phyloP scores from a whole-genome alignment of 2,888 invertebrate species.

The Suillia variegata region DNA sequence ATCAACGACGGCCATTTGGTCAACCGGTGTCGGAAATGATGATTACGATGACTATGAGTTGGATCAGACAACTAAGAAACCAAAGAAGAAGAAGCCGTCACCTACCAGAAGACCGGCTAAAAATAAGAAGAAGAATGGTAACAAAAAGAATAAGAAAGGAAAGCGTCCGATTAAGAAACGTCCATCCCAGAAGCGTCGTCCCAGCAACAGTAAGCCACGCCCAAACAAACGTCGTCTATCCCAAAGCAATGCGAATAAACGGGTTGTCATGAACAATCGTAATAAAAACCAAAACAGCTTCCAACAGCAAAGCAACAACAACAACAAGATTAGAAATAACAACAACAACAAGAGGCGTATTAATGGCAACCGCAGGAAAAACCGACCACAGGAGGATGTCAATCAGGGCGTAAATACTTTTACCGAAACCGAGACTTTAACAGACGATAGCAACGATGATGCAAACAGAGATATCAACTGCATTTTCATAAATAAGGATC shows the following conservation, averaged over 20 bases:
- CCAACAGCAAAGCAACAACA: neutral
- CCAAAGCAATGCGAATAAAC: neutral
- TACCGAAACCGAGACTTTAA: constrained; percentile 23
- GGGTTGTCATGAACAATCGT: constrained; percentile 1
- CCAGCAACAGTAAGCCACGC: constrained; percentile 7
- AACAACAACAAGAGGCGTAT: constrained; percentile 25
- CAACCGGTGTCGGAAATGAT: constrained; percentile 33
- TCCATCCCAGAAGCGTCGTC: constrained; percentile 8
- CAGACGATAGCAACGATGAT: constrained; percentile 13
- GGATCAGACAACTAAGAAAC: constrained; percentile 18
- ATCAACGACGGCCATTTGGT: constrained; percentile 41
- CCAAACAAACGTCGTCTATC: neutral
- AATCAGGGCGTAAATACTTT: constrained; percentile 16
- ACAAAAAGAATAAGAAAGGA: constrained; percentile 14
- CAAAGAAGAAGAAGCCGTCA: constrained; percentile 11
- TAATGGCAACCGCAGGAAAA: constrained; percentile 14
- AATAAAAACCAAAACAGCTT: neutral
- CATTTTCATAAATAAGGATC: constrained; percentile 49
- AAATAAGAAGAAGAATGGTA: constrained; percentile 18
- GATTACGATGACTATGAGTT: constrained; percentile 21
- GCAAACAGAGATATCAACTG: constrained; percentile 39
- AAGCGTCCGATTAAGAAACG: constrained; percentile 7
- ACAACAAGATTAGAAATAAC: neutral
- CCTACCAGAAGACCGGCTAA: constrained; percentile 1
- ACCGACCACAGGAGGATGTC: constrained; percentile 6